Evolutionary conservation across 2,113 vertebrate species (phyloP).

Genomic region (Nerophis ophidion): DNA sequence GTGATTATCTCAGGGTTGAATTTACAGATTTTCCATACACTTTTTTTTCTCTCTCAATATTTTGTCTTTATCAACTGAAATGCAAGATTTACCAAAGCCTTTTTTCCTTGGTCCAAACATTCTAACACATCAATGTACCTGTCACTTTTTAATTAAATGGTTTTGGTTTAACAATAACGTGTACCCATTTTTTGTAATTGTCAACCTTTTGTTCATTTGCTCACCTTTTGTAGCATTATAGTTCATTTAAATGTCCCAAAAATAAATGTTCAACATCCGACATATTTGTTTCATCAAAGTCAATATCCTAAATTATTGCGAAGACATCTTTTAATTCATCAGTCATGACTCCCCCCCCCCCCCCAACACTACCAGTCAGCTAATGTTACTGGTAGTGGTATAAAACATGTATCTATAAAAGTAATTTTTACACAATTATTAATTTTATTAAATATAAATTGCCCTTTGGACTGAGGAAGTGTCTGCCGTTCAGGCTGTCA

Average conservation of each 20-base stretch:
- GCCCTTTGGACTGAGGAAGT: too few relatives aligned
- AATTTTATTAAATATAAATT: too few relatives aligned
- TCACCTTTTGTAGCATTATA: slow-evolving; percentile 26
- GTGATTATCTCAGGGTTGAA: slow-evolving; percentile 72
- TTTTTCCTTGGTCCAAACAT: slow-evolving; percentile 37
- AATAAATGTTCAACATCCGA: slow-evolving; percentile 53
- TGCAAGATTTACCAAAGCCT: not conserved
- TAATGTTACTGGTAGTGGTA: too few relatives aligned
- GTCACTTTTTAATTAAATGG: not conserved
- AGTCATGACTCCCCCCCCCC: too few relatives aligned
- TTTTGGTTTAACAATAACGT: slow-evolving; percentile 16
- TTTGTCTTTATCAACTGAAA: not conserved
- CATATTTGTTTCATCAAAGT: not conserved
- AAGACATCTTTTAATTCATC: not conserved
- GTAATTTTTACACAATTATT: too few relatives aligned
- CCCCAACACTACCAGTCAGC: too few relatives aligned
- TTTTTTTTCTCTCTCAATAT: slow-evolving; percentile 6
- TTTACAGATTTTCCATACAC: slow-evolving; percentile 27
- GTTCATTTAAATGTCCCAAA: slow-evolving; percentile 40
- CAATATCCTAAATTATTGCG: not conserved
- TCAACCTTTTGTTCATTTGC: not conserved
- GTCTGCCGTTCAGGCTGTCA: too few relatives aligned
- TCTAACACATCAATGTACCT: slow-evolving; percentile 35
- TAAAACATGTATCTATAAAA: too few relatives aligned
- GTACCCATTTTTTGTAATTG: slow-evolving; percentile 5